A percentile compares a stretch with the other conserved stretches of the same genome.
These are phyloP conservation scores for Cyprinodon brontotheroides DNA, from an alignment of 2,113 vertebrate genomes.

Conservation along the genomic window DNA sequence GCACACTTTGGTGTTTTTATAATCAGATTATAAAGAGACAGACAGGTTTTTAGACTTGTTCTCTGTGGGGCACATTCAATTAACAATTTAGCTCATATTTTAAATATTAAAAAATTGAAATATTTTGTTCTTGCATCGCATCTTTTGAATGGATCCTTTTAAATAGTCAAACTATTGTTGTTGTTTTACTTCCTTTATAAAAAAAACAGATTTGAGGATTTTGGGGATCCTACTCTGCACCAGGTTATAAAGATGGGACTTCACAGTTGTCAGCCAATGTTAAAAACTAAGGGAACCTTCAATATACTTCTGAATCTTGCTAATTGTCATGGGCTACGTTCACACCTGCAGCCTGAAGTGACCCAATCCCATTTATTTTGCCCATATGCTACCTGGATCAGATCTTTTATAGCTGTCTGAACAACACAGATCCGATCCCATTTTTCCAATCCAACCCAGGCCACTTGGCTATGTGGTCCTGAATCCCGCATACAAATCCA, in stretches of 20 bases:
- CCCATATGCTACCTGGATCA: too few species aligned
- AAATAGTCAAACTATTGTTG: background rate
- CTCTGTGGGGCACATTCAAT: too few species aligned
- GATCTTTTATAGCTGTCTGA: too few species aligned
- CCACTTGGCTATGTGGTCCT: too few species aligned
- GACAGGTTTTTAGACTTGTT: background rate
- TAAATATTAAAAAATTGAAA: background rate
- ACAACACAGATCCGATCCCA: too few species aligned
- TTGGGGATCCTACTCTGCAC: background rate
- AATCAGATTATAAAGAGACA: background rate
- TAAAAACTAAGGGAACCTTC: background rate
- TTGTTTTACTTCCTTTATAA: background rate
- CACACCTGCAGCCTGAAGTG: too few species aligned
- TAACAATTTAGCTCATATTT: background rate
- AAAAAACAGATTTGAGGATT: background rate
- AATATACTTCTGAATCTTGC: background rate
- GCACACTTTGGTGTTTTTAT: background rate
- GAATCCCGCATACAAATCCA: too few species aligned
- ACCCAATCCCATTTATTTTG: too few species aligned
- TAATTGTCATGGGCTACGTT: too few species aligned
- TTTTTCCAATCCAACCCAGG: too few species aligned
- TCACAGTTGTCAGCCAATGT: background rate
- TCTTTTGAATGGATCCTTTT: background rate
- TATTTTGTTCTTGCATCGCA: background rate
- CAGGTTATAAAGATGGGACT: too few species aligned